A percentile compares a stretch with the other conserved stretches of the same genome.
Conservation (phyloP, 2,113 vertebrate species). For the Tapirus terrestris region DNA sequence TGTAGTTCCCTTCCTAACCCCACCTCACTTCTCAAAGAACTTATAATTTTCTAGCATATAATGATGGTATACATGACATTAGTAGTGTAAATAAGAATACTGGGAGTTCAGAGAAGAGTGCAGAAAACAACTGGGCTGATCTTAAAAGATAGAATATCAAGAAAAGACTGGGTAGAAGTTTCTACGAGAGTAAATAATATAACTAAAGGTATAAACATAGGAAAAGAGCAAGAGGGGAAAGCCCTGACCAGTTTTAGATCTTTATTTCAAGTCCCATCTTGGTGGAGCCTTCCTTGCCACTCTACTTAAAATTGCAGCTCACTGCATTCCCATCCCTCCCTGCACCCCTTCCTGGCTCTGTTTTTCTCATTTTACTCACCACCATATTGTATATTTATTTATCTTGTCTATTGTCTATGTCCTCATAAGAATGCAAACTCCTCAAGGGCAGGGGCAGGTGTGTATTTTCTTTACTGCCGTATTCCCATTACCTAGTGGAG, state of each 20-base stretch:
- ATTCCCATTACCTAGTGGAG: not conserved
- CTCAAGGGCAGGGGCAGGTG: not conserved
- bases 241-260: not conserved
- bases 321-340: not conserved
- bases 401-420: not conserved
- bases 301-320: not conserved
- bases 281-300: not conserved
- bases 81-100: not conserved
- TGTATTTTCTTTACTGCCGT: not conserved
- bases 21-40: not conserved
- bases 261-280: not conserved
- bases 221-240: not conserved
- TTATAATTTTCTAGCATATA: not conserved
- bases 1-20: not conserved
- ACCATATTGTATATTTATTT: not conserved
- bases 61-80: not conserved
- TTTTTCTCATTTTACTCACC: not conserved
- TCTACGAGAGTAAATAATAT: not conserved
- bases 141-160: not conserved
- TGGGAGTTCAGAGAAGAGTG: not conserved
- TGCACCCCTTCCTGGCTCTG: fast-evolving
- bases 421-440: not conserved
- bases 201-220: not conserved
- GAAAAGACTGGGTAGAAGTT: not conserved
- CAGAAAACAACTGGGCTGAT: not conserved